Percentiles rank a stretch among this genome's conserved stretches.
Conservation (phyloP, 2,113 vertebrate genomes). For the Mionectes macconnelli region DNA sequence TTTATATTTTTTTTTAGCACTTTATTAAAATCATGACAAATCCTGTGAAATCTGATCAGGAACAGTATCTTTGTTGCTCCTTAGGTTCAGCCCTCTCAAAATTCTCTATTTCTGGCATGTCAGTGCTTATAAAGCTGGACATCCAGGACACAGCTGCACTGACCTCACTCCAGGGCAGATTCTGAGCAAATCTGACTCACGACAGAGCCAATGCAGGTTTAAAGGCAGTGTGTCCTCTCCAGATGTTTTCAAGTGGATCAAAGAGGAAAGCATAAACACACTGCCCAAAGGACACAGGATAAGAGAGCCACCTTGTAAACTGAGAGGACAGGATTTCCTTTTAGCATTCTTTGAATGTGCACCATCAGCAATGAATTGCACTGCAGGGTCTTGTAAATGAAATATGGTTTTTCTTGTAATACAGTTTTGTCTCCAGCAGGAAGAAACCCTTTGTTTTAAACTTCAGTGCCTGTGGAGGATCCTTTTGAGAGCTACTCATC, state of each 20-base stretch:
- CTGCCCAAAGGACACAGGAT: not conserved
- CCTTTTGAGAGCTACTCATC: not conserved
- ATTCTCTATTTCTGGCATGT: not conserved
- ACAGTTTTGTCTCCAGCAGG: not conserved
- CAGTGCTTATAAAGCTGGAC: not conserved
- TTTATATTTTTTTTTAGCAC: not conserved
- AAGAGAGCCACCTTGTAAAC: not conserved
- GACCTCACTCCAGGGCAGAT: not conserved
- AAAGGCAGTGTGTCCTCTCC: not conserved
- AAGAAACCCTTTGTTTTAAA: not conserved
- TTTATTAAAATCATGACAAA: not conserved
- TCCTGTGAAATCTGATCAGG: not conserved
- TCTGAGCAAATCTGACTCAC: accelerated
- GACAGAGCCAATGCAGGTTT: not conserved
- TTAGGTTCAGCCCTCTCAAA: not conserved
- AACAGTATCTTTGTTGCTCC: not conserved
- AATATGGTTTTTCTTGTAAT: not conserved
- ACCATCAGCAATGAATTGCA: not conserved
- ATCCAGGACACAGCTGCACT: not conserved
- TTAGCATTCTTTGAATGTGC: not conserved
- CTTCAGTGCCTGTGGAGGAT: not conserved
- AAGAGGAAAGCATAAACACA: not conserved
- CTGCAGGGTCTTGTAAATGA: not conserved
- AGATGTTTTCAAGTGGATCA: not conserved
- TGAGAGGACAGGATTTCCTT: not conserved